Base-by-base conservation (phyloP, 2,113 vertebrate genomes). In the Ciconia stormi region DNA sequence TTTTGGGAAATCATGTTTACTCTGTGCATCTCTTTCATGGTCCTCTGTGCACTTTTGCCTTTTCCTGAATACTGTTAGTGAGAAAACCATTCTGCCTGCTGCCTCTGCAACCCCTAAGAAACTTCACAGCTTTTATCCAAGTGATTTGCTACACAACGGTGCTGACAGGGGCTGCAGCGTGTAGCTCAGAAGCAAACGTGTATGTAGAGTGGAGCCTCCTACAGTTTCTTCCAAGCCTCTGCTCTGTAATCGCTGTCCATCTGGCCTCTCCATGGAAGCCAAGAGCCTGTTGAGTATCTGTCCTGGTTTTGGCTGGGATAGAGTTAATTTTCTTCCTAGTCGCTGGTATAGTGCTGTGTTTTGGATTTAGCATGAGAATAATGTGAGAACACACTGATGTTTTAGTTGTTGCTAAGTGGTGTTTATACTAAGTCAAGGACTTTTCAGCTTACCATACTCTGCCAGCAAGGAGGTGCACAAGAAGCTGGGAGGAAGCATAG, bases 101-200 rank as follows among this genome's bases (percentile, higher is more conserved):
- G 47, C 32, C 32, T 53, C 38, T 0, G 1, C 13, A 72, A 32
- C 15, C 9, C 50, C 34, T 12, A 50, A 42, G 17, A 53, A 89
- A 72, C 26, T 23, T 66, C 26, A 6, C 7, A 59, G 32, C 30
- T 59, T 73, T 65, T 25, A 78, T 2, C 38, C 13, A 38, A 78
- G 38, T 10, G 10, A 42, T 58, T 53, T 71, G 65, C 38, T 79
- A 38, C 1, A 3, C 11, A 73, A 65, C 0, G 0, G 11, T 63
- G 17, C 29, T 80, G 47, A 52, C 19, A 42, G 21, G 26, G 4
- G 11, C 30, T 44, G 44, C 49, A 55, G 18, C 3, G 6, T 11
- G 13, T 27, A 38, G 63, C 46, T 61, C 52, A 50, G n/a, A 66
- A 92, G 58, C 27, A 70, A 59, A 81, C 7, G 6, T 7, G 0